Conservation (phyloP, 64 coral and sea anemone species). For the Hydrozoanthus tunicans region DNA sequence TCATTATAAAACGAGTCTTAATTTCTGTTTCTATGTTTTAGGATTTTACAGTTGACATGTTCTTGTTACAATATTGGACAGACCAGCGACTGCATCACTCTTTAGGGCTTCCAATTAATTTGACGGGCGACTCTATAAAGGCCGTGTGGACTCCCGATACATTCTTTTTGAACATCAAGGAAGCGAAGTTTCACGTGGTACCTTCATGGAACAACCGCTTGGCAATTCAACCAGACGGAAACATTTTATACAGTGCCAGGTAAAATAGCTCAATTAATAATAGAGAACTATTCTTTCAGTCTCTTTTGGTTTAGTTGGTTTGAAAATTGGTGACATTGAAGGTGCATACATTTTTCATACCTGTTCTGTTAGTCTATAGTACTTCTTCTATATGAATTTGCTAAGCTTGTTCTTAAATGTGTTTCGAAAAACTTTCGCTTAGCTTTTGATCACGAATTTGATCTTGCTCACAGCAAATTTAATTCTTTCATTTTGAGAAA, state of each 20-base stretch:
- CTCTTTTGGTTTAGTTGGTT: not conserved
- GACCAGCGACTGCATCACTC: constrained; percentile 63
- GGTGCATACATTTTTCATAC: no score
- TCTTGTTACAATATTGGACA: constrained; percentile 70
- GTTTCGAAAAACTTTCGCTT: no score
- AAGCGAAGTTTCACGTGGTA: constrained; percentile 64
- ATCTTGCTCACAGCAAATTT: no score
- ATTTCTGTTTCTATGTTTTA: not conserved
- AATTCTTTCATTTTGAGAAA: no score
- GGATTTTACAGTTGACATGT: constrained; percentile 81
- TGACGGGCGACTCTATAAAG: constrained; percentile 51
- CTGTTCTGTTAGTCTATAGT: no score
- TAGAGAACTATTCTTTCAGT: not conserved
- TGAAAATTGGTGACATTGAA: no score
- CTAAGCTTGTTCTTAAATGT: no score
- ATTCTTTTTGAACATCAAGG: constrained; percentile 83
- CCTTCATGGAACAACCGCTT: constrained; percentile 65
- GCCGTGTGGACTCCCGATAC: constrained; percentile 75
- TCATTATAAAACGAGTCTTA: not conserved
- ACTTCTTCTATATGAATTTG: no score
- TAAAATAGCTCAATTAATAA: not conserved
- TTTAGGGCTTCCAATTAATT: constrained; percentile 48
- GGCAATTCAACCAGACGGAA: constrained; percentile 51
- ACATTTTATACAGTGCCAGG: constrained; percentile 71
- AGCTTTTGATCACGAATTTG: no score